Percentiles rank a stretch among this genome's conserved stretches.
Conservation (phyloP, 2,113 vertebrate genomes). For the Ibidorhyncha struthersii region DNA sequence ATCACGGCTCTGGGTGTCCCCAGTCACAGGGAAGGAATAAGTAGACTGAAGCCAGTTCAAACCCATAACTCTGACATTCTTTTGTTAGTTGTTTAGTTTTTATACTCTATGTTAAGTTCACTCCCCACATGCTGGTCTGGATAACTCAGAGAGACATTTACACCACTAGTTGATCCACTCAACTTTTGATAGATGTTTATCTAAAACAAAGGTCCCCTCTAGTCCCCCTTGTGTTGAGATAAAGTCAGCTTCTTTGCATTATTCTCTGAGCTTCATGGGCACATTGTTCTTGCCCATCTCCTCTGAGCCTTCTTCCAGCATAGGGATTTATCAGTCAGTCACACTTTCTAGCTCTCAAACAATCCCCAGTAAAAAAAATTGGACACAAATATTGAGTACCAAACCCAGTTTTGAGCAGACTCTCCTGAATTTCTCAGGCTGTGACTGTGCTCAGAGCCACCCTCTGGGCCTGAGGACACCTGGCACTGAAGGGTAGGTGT, state of each 20-base stretch:
- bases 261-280: background rate
- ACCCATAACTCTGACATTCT: background rate
- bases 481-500: background rate
- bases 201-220: background rate
- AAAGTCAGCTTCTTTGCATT: background rate
- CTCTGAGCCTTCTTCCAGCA: background rate
- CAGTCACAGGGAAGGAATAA: background rate
- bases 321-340: background rate
- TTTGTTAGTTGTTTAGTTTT: background rate
- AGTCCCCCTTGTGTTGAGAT: background rate
- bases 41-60: background rate
- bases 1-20: background rate
- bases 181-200: background rate
- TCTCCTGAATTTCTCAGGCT: background rate
- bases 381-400: background rate
- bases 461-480: background rate
- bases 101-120: background rate
- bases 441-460: background rate
- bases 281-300: background rate
- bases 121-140: background rate
- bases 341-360: background rate
- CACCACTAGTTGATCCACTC: background rate
- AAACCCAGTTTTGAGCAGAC: background rate
- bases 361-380: background rate
- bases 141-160: background rate